phyloP scores from a whole-genome alignment of 2,113 vertebrate genomes.

The Hipposideros armiger region DNA sequence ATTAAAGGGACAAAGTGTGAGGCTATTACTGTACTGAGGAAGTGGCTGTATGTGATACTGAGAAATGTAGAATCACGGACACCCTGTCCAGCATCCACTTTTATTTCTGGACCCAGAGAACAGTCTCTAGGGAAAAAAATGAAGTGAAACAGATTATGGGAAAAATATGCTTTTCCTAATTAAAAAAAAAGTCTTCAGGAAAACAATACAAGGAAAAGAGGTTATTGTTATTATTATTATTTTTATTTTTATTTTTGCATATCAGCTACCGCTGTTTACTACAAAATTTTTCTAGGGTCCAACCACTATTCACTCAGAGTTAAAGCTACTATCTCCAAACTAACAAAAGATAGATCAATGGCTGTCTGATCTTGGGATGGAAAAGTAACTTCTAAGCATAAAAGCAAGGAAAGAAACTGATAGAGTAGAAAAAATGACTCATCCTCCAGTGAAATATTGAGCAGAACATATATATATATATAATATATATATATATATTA shows the following conservation, averaged over 20 bases:
- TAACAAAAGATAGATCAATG: neutral
- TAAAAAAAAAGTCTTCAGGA: neutral
- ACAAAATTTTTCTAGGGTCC: neutral
- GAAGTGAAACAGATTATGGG: neutral
- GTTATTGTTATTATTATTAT: neutral
- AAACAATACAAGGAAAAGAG: neutral
- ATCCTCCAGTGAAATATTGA: neutral
- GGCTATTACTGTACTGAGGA: neutral
- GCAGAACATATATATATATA: neutral
- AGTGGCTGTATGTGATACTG: neutral
- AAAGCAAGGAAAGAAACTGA: neutral
- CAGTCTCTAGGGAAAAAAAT: neutral
- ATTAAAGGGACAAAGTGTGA: neutral
- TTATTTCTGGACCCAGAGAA: neutral
- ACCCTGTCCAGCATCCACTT: neutral
- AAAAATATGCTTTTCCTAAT: neutral
- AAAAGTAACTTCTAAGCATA: slow-evolving; percentile 3
- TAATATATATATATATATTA: too few relatives aligned
- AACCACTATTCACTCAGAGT: neutral
- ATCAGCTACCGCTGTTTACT: neutral
- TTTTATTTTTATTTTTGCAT: neutral
- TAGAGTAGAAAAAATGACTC: neutral
- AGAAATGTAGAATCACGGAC: neutral
- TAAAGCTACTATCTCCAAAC: neutral
- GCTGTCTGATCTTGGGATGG: neutral